Conservation (phyloP, 2,888 invertebrate species). For the Idaea biselata region DNA sequence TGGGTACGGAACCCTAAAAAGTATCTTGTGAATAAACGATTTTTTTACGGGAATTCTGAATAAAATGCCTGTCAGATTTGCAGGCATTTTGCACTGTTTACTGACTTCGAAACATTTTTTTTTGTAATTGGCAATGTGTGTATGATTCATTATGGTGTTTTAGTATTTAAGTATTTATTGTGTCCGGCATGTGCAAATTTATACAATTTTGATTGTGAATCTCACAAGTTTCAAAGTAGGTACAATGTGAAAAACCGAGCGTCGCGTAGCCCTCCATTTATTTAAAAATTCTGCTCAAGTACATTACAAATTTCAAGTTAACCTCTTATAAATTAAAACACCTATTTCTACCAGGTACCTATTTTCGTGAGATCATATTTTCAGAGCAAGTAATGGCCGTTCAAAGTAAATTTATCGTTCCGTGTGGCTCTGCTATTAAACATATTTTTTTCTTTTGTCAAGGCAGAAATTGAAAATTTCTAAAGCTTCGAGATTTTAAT, state of each 20-base stretch:
- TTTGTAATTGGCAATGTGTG: no score
- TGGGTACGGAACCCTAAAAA: no score
- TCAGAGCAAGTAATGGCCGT: slow-evolving; percentile 1
- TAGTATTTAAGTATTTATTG: no score
- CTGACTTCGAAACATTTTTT: no score
- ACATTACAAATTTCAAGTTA: background rate
- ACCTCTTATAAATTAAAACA: slow-evolving; percentile 5
- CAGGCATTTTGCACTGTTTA: no score
- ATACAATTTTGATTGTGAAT: background rate
- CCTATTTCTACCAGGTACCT: background rate
- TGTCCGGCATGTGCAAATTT: background rate
- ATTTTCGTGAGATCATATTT: background rate
- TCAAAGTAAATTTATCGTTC: slow-evolving; percentile 1
- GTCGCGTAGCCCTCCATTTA: background rate
- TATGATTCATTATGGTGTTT: no score
- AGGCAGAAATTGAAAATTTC: background rate
- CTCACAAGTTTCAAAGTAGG: background rate
- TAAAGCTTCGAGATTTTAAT: background rate
- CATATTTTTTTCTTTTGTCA: background rate
- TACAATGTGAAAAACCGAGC: background rate
- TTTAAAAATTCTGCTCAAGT: background rate
- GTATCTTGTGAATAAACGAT: no score
- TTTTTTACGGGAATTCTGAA: no score
- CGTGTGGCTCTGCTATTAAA: slow-evolving; percentile 1
- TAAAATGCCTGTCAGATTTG: no score